A percentile compares a stretch with the other conserved stretches of the same genome.
phyloP scores from a whole-genome alignment of 2,113 vertebrate species.

The Macquaria ambigua region DNA sequence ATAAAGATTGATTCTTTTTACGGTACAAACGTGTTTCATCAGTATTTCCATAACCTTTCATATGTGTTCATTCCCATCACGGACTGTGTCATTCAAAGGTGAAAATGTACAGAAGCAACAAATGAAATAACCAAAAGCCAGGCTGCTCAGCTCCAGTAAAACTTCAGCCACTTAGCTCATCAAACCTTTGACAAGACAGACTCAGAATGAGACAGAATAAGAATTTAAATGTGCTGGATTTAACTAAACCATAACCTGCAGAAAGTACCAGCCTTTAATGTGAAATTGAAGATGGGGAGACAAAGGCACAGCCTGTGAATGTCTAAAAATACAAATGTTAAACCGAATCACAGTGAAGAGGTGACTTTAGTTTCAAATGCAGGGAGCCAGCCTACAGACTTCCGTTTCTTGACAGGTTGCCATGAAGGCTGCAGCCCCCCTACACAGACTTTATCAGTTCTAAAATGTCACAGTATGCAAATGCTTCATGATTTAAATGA shows the following conservation, averaged over 20 bases:
- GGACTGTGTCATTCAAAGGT: background rate
- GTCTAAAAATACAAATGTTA: slow-evolving; percentile 22
- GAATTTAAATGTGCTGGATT: background rate
- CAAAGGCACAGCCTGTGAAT: slow-evolving; percentile 4
- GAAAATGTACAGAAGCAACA: background rate
- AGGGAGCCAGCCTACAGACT: background rate
- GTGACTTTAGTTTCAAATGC: background rate
- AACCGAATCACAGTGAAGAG: background rate
- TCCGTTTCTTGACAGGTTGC: slow-evolving; percentile 18
- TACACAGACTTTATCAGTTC: slow-evolving; percentile 1
- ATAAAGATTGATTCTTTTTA: background rate
- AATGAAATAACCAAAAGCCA: background rate
- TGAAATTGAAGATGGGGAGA: background rate
- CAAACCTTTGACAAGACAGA: background rate
- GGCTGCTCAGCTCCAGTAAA: background rate
- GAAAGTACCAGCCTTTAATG: background rate
- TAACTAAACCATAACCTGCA: slow-evolving; percentile 1
- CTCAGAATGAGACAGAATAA: background rate
- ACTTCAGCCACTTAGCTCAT: slow-evolving; percentile 21
- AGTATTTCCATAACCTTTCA: background rate
- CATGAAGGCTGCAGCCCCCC: background rate
- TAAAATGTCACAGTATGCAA: slow-evolving; percentile 60
- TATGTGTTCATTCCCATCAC: background rate
- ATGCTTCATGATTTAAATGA: slow-evolving; percentile 33
- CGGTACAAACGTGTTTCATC: background rate